A percentile compares a stretch with the other conserved stretches of the same genome.
phyloP scores from a whole-genome alignment of 1,140 invertebrate genomes.

The Eulimnadia texana region DNA sequence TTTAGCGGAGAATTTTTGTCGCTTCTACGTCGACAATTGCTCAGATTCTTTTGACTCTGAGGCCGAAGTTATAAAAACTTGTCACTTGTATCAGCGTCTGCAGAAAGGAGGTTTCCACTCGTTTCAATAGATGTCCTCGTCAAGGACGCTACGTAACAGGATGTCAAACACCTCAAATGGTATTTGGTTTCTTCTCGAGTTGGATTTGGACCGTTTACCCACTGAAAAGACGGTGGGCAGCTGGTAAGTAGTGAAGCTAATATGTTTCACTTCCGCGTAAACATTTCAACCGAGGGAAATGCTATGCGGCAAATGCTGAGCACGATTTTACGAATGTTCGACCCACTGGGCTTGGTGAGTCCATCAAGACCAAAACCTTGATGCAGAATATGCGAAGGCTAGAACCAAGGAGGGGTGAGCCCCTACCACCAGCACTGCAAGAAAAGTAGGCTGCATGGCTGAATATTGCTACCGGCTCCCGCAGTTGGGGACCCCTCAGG shows the following conservation, averaged over 20 bases:
- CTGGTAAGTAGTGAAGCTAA: background rate
- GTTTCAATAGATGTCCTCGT: background rate
- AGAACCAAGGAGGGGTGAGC: conserved; percentile 26
- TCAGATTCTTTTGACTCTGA: background rate
- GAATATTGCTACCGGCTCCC: background rate
- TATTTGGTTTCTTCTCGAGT: background rate
- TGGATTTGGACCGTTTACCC: conserved; percentile 1
- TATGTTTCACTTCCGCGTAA: background rate
- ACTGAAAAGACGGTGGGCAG: background rate
- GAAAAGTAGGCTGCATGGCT: background rate
- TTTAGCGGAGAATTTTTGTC: background rate
- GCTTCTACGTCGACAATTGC: conserved; percentile 17
- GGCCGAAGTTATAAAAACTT: conserved; percentile 8
- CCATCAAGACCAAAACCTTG: conserved; percentile 28
- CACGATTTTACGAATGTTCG: conserved; percentile 26
- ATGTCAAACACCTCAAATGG: background rate
- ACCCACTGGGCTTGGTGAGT: conserved; percentile 29
- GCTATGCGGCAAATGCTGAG: conserved; percentile 25
- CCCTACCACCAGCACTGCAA: conserved; percentile 15
- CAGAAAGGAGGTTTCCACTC: conserved; percentile 13
- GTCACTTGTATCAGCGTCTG: background rate
- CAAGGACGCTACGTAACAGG: background rate
- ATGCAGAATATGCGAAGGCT: conserved; percentile 27
- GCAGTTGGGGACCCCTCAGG: background rate
- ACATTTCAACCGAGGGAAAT: background rate